These are phyloP conservation scores for Perca fluviatilis DNA, from an alignment of 2,113 vertebrate species.

Conservation along the genomic window DNA sequence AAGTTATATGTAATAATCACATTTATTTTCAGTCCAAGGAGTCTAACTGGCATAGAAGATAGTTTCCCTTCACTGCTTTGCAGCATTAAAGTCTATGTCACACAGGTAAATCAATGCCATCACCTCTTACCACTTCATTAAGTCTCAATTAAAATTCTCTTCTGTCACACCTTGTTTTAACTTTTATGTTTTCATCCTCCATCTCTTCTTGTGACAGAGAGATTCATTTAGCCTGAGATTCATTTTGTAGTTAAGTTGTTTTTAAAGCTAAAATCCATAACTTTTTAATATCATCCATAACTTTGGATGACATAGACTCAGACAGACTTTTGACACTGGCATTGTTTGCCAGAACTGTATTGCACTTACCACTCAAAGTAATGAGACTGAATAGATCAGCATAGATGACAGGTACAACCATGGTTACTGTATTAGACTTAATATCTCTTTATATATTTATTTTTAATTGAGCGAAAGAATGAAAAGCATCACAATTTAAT, in stretches of 20 bases:
- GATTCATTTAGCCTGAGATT: neutral
- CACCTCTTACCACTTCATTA: neutral
- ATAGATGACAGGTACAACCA: neutral
- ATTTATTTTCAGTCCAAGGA: neutral
- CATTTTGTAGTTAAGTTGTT: neutral
- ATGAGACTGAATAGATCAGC: neutral
- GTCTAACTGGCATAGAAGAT: neutral
- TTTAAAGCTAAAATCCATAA: neutral
- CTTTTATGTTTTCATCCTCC: neutral
- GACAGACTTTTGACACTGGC: no score
- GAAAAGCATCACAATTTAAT: no score
- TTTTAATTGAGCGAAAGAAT: no score
- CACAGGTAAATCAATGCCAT: neutral
- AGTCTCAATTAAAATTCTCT: neutral
- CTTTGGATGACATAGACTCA: neutral
- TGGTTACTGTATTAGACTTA: neutral
- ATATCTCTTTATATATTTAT: neutral
- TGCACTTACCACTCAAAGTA: neutral
- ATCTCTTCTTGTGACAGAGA: neutral
- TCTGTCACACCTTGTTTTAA: neutral
- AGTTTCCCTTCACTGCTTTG: neutral
- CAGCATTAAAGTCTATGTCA: neutral
- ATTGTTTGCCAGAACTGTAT: neutral
- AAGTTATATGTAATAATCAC: neutral
- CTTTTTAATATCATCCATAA: neutral